Base-by-base conservation (phyloP, 1,140 invertebrate species). In the Fopius arisanus region DNA sequence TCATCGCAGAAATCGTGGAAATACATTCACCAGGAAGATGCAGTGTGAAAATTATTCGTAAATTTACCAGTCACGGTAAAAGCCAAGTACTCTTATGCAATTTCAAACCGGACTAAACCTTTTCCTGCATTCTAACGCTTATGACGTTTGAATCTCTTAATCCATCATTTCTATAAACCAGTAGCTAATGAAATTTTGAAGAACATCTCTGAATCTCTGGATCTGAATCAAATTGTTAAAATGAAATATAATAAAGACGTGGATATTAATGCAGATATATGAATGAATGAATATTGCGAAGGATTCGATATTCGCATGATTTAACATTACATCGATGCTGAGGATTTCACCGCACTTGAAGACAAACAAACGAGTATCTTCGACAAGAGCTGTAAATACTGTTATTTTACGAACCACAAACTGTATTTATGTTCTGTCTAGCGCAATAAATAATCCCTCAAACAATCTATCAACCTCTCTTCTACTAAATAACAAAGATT, bases 391-490 rank as follows among this genome's bases (percentile, higher is more conserved):
- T 37, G 33, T 1, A 37, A 2, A 37, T 12, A 37, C 43, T 51
- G 90, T 90, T 9, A 92, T 79, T 59, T 90, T 84, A 29, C 88
- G 89, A n/a, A 91, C 75, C 0, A 90, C 90, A 62, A 86, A 6
- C 90, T 86, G 26, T 86, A 81, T 67, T 86, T 88, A 86, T 89
- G 90, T 51, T 51, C 6, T 21, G n/a, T 51, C 19, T 51, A 51
- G 43, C 43, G 43, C 43, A 51, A 51, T 14, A 51, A 51, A 51
- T 19, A 5, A n/a, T 51, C 19, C 9, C 43, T 51, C 1, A 21
- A 51, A 51, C 19, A 4, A 1, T 51, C 43, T 51, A 51, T 16
- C 14, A 51, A 51, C n/a, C 19, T 51, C 14, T 37, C 9, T 12
- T 37, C 33, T 12, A 10, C 9, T 12, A 37, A 3, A 2, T 37